Evolutionary conservation across 2,888 invertebrate species (phyloP), one percentile per base, ranked within the genome.

Genomic region (Epistrophella euchroma): DNA sequence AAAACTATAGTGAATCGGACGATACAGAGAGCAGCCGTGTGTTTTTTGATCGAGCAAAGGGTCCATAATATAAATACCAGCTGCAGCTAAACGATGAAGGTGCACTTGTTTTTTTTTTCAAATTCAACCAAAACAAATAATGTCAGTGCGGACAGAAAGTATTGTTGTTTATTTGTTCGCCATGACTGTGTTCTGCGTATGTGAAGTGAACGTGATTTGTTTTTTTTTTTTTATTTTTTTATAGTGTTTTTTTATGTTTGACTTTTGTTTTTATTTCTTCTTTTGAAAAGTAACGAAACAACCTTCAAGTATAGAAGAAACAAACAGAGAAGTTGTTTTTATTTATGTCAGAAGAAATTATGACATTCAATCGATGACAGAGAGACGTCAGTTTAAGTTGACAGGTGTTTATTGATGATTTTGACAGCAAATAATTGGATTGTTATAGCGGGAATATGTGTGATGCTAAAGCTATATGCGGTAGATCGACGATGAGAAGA

Each of bases 371-470:
- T 71, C 76, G 84, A 72, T 80, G 84, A 85, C 76, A 72, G 75
- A 55, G 75, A 55, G 52, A 60, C 73, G 76, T 76, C 80, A 55
- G 37, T 45, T 66, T 11, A 55, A 35, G 72, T 45, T 80, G 84
- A 76, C 84, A 80, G 84, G 84, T 76, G 84, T 72, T 80, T 76
- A 80, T 85, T 68, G 60, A 80, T 58, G 80, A 60, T 66, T 72
- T 70, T 76, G 84, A 80, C 84, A 76, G 72, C 11, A 66, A 56
- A 13, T 66, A 58, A 84, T 52, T 71, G 84, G 43, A 25, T 71
- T 76, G 9, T 76, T n/a, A 25, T 2, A 37, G 50, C 15, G 28
- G 17, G 3, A 11, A 2, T 56, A 5, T 35, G n/a, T 62, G 11
- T 55, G 40, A 28, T 40, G 7, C 1, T 32, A 32, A 43, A 25